Evolutionary conservation across 2,888 invertebrate genomes (phyloP).

Genomic region (Pycnomerus fuliginosus): DNA sequence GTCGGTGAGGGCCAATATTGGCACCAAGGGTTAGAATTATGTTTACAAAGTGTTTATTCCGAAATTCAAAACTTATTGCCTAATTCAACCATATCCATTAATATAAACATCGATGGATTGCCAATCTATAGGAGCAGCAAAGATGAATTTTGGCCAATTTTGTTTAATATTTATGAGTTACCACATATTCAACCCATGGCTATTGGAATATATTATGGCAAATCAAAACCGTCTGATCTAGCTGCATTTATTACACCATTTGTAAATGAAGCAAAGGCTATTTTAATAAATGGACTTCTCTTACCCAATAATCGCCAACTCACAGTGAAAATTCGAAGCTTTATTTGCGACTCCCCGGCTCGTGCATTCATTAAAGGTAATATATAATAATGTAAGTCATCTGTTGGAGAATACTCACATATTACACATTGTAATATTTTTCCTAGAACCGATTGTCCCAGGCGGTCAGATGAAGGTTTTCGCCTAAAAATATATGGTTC

Average conservation of each 20-base stretch:
- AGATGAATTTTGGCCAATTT: constrained; percentile 31
- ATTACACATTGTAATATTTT: constrained; percentile 25
- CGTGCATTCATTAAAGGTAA: constrained; percentile 28
- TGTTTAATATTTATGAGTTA: constrained; percentile 23
- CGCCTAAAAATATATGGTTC: constrained; percentile 22
- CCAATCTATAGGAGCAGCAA: constrained; percentile 28
- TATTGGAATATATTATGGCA: constrained; percentile 23
- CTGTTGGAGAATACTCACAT: constrained; percentile 26
- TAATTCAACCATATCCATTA: constrained; percentile 21
- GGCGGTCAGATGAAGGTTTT: constrained; percentile 28
- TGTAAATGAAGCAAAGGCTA: constrained; percentile 16
- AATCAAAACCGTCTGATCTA: constrained; percentile 20
- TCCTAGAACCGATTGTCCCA: constrained; percentile 21
- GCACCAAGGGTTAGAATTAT: background rate
- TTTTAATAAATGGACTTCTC: constrained; percentile 5
- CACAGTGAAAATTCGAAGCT: constrained; percentile 19
- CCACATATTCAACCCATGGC: constrained; percentile 18
- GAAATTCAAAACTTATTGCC: background rate
- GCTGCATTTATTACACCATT: constrained; percentile 9
- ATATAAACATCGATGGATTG: constrained; percentile 29
- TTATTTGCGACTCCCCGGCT: constrained; percentile 27
- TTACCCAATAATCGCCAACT: background rate
- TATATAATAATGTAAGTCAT: too few relatives aligned
- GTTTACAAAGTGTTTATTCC: background rate
- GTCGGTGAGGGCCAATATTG: background rate